A percentile compares a stretch with the other conserved stretches of the same genome.
Conservation (phyloP, 2,797 vertebrate genomes). For the Heliangelus exortis region DNA sequence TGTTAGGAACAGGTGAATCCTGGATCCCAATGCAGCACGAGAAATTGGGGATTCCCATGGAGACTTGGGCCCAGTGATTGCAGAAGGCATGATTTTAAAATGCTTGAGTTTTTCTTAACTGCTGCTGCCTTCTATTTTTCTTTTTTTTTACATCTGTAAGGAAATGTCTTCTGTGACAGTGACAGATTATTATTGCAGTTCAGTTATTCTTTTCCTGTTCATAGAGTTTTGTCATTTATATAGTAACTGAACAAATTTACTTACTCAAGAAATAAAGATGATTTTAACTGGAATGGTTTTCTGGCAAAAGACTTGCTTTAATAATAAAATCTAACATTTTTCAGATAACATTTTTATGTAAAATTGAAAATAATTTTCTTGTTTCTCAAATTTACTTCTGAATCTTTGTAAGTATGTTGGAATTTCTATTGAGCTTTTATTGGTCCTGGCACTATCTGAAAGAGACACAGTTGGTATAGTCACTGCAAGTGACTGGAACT, state of each 20-base stretch:
- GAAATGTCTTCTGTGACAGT: background rate
- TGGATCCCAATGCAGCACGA: accelerated
- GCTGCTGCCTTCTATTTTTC: background rate
- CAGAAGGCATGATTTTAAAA: background rate
- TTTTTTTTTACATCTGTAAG: background rate
- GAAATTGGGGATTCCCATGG: background rate
- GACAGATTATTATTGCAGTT: background rate
- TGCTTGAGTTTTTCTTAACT: background rate
- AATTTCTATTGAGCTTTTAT: background rate
- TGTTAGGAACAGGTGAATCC: accelerated
- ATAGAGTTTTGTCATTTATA: background rate
- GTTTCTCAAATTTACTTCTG: background rate
- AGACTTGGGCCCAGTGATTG: background rate
- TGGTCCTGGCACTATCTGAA: background rate
- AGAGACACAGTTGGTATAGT: too few relatives aligned
- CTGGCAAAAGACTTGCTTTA: background rate
- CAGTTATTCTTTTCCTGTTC: background rate
- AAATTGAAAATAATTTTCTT: background rate
- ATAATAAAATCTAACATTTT: background rate
- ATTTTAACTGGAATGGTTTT: background rate
- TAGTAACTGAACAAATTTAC: background rate
- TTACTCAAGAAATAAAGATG: background rate
- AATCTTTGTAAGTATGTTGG: background rate
- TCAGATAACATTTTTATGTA: background rate
- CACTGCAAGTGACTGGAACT: background rate